Evolutionary conservation across 2,888 invertebrate genomes (phyloP).

Genomic region (Drosophila putrida): DNA sequence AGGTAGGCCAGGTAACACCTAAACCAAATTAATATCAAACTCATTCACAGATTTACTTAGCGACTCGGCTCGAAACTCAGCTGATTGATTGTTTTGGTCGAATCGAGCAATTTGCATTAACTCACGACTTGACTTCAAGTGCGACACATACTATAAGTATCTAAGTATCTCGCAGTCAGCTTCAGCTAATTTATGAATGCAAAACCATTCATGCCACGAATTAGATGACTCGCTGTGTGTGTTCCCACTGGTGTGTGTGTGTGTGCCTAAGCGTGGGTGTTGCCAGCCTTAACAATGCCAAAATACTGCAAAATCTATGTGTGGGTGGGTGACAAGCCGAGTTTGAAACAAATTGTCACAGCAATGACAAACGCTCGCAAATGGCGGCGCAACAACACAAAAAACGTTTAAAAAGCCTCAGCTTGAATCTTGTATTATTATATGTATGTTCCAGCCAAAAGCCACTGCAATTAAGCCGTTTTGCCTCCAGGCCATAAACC

Average conservation of each 20-base stretch:
- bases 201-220: conserved; percentile 74
- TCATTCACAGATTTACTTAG: conserved; percentile 32
- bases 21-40: conserved; percentile 59
- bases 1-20: conserved; percentile 57
- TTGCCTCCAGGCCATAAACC: conserved; percentile 48
- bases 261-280: conserved; percentile 55
- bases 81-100: conserved; percentile 65
- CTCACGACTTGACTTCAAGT: conserved; percentile 65
- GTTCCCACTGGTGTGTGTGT: conserved; percentile 10
- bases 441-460: conserved; percentile 20
- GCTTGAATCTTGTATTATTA: conserved; percentile 28
- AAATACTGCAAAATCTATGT: conserved; percentile 29
- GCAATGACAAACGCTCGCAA: conserved; percentile 49
- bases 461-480: conserved; percentile 64
- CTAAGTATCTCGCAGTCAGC: conserved; percentile 48
- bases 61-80: conserved; percentile 18
- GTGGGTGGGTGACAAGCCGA: conserved; percentile 53
- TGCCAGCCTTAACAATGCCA: conserved; percentile 64
- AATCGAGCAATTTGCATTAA: conserved; percentile 67
- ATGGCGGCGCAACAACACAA: conserved; percentile 27
- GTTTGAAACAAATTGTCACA: conserved; percentile 59
- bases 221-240: conserved; percentile 67
- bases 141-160: conserved; percentile 52
- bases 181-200: conserved; percentile 77
- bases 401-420: conserved; percentile 50